A percentile compares a stretch with the other conserved stretches of the same genome.
These are phyloP conservation scores for Muntiacus reevesi DNA, from an alignment of 2,113 vertebrate species.

Conservation along the genomic window DNA sequence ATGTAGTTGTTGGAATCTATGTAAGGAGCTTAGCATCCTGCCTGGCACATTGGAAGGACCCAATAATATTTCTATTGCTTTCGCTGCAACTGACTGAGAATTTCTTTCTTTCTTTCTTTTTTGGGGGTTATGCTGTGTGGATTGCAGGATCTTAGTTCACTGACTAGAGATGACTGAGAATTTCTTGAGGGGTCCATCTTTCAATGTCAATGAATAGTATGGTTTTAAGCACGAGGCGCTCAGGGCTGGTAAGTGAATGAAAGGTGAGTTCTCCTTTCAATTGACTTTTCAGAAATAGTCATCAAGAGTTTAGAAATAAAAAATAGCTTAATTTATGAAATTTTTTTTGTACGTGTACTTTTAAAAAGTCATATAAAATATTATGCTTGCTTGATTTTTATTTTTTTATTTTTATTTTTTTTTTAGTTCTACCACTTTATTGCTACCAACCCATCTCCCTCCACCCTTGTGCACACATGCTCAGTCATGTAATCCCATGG, in stretches of 20 bases:
- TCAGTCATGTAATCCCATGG: no score
- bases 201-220: background rate
- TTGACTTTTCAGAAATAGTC: background rate
- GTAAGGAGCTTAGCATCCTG: background rate
- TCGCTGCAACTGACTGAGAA: background rate
- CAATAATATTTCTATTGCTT: background rate
- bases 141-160: background rate
- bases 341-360: background rate
- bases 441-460: no score
- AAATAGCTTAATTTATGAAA: background rate
- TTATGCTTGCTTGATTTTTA: background rate
- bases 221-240: background rate
- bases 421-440: no score
- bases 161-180: background rate
- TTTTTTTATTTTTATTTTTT: no score
- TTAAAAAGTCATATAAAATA: background rate
- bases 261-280: background rate
- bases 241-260: background rate
- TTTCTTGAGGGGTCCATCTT: background rate
- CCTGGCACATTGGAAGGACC: background rate
- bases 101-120: background rate
- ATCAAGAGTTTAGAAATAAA: conserved; percentile 9
- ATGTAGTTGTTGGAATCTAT: background rate
- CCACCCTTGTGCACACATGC: no score
- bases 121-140: background rate